Evolutionary conservation across 2,113 vertebrate species (phyloP), one percentile per base, ranked within the genome.

Genomic region (Grammomys dolichurus): DNA sequence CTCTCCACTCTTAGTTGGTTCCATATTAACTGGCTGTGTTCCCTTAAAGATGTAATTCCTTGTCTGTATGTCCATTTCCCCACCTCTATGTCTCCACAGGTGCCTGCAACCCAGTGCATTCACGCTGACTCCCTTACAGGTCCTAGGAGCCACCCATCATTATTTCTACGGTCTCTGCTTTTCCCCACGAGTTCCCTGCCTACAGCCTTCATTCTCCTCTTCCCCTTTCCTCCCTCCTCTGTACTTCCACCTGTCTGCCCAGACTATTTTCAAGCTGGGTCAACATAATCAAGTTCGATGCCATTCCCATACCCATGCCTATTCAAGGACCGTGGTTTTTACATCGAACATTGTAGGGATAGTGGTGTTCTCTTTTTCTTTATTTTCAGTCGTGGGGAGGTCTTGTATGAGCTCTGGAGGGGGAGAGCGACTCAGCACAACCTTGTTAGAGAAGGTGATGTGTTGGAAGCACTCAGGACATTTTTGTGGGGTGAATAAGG

Each of bases 391-490:
- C 10, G 8, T 28, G 8, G 17, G 3, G 24, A 67, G 40, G 40
- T 16, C 17, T 36, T 69, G 54, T 7, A 0, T 63, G 92, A 87
- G 46, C 54, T 76, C 43, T 43, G 6, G 12, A 72, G 46, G 2
- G 4, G 19, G 36, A 19, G 54, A 26, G 0, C 1, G 2, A 33
- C 16, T 4, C n/a, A 58, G 31, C 2, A 56, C 6, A 43, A 51
- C 54, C 51, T 1, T 8, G 0, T 48, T n/a, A 14, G 2, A 48
- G 54, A 75, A 28, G 24, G 58, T 40, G 69, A 17, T 6, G 20
- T 3, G 48, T 54, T 67, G 43, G 60, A 84, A 26, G 19, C 24
- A 12, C 51, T 67, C 0, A 0, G 13, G 9, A 14, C 0, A 2
- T 60, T 84, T 82, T 60, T 78, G 26, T 77, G 63, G 9, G 28